Evolutionary conservation across 2,113 vertebrate species (phyloP), one percentile per base, ranked within the genome.

Genomic region (Sprattus sprattus): DNA sequence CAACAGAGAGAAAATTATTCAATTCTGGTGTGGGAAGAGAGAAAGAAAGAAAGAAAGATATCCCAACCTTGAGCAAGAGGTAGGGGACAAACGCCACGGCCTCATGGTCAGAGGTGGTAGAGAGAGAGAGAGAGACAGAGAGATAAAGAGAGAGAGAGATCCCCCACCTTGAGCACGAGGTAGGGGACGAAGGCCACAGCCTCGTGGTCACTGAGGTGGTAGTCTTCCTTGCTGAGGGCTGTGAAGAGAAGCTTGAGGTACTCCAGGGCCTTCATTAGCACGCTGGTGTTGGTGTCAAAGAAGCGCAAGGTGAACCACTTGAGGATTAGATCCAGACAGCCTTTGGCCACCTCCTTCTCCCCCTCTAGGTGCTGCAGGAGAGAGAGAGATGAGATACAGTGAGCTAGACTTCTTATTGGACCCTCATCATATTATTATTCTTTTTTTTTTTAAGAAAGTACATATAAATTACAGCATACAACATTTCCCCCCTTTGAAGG

Each of bases 221-320:
- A 99, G 81, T 96, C 94, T 82, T 98, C 97, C 45, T 95, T 93
- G 92, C 95, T 96, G 15, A 99, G 91, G 95, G 98, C 93, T 81
- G 88, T 90, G 87, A 99, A 99, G 84, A 99, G 93, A 71, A 99
- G 89, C 90, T 99, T 99, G 82, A 99, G 95, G 90, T 99, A 99
- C 87, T 99, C 98, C 92, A 99, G 92, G 7, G 96, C 86, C 91
- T 99, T 99, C 98, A 99, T 99, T 88, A 99, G 91, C 82, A 99
- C 96, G 1, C 97, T 99, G 89, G 98, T 99, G 92, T 99, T 99
- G 46, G 98, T 99, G 92, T 99, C 98, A 87, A 99, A 99, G 95
- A 99, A 99, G 0, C 98, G 94, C 86, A 99, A 92, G 0, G 97
- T 99, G 85, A 99, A 96, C 98, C 98, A 99, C 91, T 99, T 99